These are phyloP conservation scores for Callopanchax toddi DNA, from an alignment of 2,113 vertebrate genomes.

Conservation along the genomic window DNA sequence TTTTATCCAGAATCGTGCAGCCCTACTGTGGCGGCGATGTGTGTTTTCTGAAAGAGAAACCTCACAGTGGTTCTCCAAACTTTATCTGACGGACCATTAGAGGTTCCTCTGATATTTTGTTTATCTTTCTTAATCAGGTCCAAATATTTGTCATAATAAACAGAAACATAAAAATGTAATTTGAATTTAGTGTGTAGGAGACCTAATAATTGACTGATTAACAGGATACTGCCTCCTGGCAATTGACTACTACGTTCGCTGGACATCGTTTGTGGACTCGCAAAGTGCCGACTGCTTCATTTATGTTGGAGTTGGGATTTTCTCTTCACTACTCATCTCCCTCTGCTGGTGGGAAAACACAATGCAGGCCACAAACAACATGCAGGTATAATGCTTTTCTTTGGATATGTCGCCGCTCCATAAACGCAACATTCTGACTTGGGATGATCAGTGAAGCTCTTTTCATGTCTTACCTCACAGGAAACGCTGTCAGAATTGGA, in stretches of 20 bases:
- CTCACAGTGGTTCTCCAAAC: neutral
- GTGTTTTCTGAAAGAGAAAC: neutral
- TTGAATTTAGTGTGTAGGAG: neutral
- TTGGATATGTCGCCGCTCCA: neutral
- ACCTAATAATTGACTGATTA: conserved; percentile 4
- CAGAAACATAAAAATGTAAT: neutral
- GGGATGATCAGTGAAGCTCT: neutral
- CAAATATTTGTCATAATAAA: too few relatives aligned
- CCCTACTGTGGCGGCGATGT: too few relatives aligned
- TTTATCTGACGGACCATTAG: neutral
- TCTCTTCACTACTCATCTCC: conserved; percentile 74
- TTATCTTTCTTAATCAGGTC: too few relatives aligned
- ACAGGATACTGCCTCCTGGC: conserved; percentile 76
- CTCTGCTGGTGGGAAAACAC: conserved; percentile 85
- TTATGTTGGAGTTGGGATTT: conserved; percentile 75
- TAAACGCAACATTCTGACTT: neutral
- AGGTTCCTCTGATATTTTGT: too few relatives aligned
- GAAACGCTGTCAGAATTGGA: conserved; percentile 69
- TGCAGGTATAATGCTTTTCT: conserved; percentile 53
- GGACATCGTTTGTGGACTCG: conserved; percentile 40
- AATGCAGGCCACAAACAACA: conserved; percentile 71
- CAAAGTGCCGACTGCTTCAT: conserved; percentile 12
- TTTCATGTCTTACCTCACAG: conserved; percentile 27
- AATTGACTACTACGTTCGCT: conserved; percentile 74
- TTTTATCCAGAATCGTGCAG: too few relatives aligned